phyloP scores from a whole-genome alignment of 2,797 vertebrate species.

The Alfaro cultratus region DNA sequence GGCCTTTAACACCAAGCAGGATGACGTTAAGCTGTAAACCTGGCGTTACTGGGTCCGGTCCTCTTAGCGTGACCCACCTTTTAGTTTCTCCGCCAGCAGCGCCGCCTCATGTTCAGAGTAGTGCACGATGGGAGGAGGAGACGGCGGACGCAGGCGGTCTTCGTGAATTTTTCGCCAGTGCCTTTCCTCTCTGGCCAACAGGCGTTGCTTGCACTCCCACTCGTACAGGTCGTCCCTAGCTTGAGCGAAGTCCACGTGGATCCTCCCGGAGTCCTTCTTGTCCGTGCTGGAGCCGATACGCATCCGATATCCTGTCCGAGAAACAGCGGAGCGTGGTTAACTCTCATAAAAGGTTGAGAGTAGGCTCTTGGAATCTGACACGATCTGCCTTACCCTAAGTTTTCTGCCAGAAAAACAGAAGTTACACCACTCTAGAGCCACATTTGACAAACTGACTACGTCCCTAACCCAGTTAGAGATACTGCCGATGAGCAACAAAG shows the following conservation, averaged over 20 bases:
- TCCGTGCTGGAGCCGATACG: slow-evolving; percentile 93
- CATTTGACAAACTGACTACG: neutral
- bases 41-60: neutral
- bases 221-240: slow-evolving; percentile 94
- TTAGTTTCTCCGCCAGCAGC: slow-evolving; percentile 79
- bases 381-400: neutral
- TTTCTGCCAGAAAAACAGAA: neutral
- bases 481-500: neutral
- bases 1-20: neutral
- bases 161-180: slow-evolving; percentile 88
- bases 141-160: slow-evolving; percentile 84
- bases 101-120: slow-evolving; percentile 90
- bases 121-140: slow-evolving; percentile 88
- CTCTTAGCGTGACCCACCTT: slow-evolving; percentile 49
- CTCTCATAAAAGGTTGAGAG: neutral
- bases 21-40: neutral
- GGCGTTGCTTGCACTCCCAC: slow-evolving; percentile 93
- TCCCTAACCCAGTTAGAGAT: neutral
- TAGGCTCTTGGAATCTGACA: neutral
- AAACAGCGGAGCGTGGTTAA: neutral
- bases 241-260: slow-evolving; percentile 95
- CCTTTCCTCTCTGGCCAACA: slow-evolving; percentile 89
- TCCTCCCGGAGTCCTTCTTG: slow-evolving; percentile 92
- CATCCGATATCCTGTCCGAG: slow-evolving; percentile 88
- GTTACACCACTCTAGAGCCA: neutral